Conservation (phyloP, 1,140 invertebrate species). For the Drosophila neocordata region DNA sequence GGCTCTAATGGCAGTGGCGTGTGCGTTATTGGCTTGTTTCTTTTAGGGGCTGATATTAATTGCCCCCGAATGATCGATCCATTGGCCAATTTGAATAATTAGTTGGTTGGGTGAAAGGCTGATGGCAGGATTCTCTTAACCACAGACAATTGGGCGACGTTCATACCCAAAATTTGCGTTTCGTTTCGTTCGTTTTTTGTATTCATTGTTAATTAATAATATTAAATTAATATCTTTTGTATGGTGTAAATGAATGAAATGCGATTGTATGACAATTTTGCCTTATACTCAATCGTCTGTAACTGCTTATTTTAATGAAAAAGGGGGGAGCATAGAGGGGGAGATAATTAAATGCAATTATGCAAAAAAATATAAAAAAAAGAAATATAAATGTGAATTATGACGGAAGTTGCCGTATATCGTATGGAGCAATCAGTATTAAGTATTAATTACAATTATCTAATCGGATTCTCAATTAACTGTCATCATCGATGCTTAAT, state of each 20-base stretch:
- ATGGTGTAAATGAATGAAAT: conserved; percentile 15
- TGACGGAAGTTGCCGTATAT: conserved; percentile 64
- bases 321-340: neutral
- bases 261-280: conserved; percentile 6
- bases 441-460: conserved; percentile 63
- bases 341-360: conserved; percentile 71
- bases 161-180: conserved; percentile 16
- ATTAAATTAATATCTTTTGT: conserved; percentile 47
- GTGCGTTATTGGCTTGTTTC: conserved; percentile 42
- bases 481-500: conserved; percentile 21
- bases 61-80: conserved; percentile 28
- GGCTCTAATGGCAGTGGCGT: conserved; percentile 56
- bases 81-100: conserved; percentile 62
- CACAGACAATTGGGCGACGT: conserved; percentile 43
- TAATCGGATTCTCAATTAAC: conserved; percentile 51
- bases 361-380: conserved; percentile 43
- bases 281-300: conserved; percentile 8
- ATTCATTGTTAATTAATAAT: conserved; percentile 50
- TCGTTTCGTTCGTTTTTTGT: neutral
- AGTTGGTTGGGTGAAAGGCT: neutral
- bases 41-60: conserved; percentile 48
- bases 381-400: conserved; percentile 24
- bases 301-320: neutral
- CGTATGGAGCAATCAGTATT: conserved; percentile 48
- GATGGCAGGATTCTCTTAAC: conserved; percentile 23